Percentiles rank a stretch among this genome's conserved stretches.
phyloP scores from a whole-genome alignment of 2,888 invertebrate genomes.

The Palloptera scutellata region DNA sequence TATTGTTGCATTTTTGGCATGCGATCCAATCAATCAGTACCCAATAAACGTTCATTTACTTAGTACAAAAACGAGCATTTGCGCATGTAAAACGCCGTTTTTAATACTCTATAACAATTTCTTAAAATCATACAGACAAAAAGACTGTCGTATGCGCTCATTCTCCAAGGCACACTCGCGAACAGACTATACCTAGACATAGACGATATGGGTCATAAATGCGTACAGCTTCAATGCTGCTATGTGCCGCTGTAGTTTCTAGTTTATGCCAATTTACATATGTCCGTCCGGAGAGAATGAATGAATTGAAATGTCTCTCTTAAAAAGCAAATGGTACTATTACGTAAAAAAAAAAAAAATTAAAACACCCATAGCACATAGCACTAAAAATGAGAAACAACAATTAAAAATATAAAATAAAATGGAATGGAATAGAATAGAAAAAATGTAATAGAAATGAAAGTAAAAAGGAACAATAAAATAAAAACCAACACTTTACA shows the following conservation, averaged over 20 bases:
- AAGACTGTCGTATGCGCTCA: too few relatives aligned
- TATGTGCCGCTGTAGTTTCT: too few relatives aligned
- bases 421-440: neutral
- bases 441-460: neutral
- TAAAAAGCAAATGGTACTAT: constrained; percentile 7
- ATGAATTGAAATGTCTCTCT: constrained; percentile 1
- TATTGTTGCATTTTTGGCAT: too few relatives aligned
- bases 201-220: constrained; percentile 4
- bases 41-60: too few relatives aligned
- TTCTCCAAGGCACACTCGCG: neutral
- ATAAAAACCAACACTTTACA: too few relatives aligned
- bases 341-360: constrained; percentile 21
- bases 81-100: too few relatives aligned
- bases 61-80: too few relatives aligned
- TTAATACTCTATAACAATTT: too few relatives aligned
- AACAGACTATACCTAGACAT: constrained; percentile 7
- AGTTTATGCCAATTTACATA: too few relatives aligned
- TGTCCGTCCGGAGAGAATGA: too few relatives aligned
- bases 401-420: neutral
- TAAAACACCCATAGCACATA: constrained; percentile 25
- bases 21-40: too few relatives aligned
- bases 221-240: neutral
- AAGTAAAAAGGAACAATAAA: neutral
- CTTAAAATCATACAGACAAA: neutral
- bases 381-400: constrained; percentile 5